Conservation (phyloP, 2,888 invertebrate genomes). For the Glomeris marginata region DNA sequence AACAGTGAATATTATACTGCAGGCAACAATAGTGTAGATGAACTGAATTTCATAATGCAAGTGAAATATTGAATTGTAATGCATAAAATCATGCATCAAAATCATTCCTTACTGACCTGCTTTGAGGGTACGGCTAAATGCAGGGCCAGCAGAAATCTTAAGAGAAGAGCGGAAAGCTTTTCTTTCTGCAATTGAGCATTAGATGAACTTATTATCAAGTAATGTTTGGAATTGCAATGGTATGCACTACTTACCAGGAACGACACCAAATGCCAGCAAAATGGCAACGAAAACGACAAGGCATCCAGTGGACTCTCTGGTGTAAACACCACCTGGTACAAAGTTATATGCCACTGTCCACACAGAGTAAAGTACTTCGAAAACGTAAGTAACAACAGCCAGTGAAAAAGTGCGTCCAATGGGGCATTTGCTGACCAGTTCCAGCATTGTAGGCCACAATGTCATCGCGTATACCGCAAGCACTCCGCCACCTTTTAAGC, state of each 20-base stretch:
- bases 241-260: background rate
- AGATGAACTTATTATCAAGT: background rate
- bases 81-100: background rate
- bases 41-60: too few species aligned
- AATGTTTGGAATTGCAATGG: constrained; percentile 4
- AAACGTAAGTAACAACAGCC: constrained; percentile 24
- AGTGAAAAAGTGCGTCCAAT: constrained; percentile 24
- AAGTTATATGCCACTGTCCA: constrained; percentile 33
- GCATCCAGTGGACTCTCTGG: constrained; percentile 28
- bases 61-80: too few species aligned
- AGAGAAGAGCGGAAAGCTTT: background rate
- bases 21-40: too few species aligned
- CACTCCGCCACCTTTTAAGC: constrained; percentile 24
- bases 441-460: constrained; percentile 27
- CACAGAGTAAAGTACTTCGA: constrained; percentile 28
- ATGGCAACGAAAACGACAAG: constrained; percentile 25
- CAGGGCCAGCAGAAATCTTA: background rate
- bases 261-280: constrained; percentile 16
- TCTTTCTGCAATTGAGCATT: background rate
- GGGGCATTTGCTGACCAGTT: constrained; percentile 23
- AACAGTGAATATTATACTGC: too few species aligned
- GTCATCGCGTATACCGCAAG: constrained; percentile 26
- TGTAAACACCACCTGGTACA: constrained; percentile 31
- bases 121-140: background rate
- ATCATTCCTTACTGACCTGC: background rate